phyloP scores from a whole-genome alignment of 2,113 vertebrate species.

The Pantherophis guttatus region DNA sequence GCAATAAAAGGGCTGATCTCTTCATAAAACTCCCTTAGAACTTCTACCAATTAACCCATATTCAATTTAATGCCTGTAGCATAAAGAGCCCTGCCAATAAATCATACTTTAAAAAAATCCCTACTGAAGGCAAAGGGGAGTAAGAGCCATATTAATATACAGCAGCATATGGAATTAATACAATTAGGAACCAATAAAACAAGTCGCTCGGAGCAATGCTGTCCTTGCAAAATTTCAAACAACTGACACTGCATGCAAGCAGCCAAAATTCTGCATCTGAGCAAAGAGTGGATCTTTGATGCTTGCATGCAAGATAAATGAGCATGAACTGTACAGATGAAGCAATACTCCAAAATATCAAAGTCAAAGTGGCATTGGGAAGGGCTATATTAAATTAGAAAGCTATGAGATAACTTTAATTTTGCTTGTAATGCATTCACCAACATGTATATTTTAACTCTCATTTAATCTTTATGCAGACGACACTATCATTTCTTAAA shows the following conservation, averaged over 20 bases:
- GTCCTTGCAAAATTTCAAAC: conserved; percentile 22
- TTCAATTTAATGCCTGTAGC: conserved; percentile 26
- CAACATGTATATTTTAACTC: neutral
- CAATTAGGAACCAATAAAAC: conserved; percentile 26
- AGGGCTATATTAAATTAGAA: neutral
- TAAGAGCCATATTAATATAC: conserved; percentile 21
- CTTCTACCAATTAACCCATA: conserved; percentile 28
- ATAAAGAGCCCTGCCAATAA: conserved; percentile 18
- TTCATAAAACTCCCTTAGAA: conserved; percentile 23
- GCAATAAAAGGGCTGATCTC: conserved; percentile 26
- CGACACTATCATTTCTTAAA: neutral
- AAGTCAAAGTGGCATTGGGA: neutral
- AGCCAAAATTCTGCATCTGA: neutral
- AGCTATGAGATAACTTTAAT: neutral
- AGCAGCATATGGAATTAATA: conserved; percentile 33
- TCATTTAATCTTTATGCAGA: neutral
- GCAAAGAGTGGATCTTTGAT: neutral
- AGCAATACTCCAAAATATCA: neutral
- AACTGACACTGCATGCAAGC: conserved; percentile 6
- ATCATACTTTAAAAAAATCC: conserved; percentile 7
- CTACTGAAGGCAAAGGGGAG: conserved; percentile 8
- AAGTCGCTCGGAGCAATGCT: conserved; percentile 8
- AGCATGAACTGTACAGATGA: neutral
- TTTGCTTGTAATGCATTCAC: neutral
- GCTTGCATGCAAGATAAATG: neutral